Evolutionary conservation across 2,113 vertebrate genomes (phyloP).

Genomic region (Sinocyclocheilus grahami): DNA sequence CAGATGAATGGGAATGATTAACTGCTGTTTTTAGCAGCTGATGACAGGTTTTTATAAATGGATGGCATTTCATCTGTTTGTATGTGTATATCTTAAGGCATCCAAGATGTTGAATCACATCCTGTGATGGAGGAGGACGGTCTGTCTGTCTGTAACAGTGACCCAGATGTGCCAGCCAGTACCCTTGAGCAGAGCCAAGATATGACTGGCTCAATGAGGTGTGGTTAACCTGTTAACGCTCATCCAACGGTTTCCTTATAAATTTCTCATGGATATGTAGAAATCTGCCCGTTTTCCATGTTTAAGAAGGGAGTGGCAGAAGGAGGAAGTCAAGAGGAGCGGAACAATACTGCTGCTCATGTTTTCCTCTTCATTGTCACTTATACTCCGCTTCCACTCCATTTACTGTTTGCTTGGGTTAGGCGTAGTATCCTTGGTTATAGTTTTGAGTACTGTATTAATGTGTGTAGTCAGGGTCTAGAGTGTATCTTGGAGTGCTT

Average conservation of each 20-base stretch:
- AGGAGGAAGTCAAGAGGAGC: background rate
- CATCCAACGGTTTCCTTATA: background rate
- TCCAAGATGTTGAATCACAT: conserved; percentile 28
- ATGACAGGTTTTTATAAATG: conserved; percentile 9
- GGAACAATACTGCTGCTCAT: background rate
- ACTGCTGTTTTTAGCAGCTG: background rate
- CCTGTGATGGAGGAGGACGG: conserved; percentile 10
- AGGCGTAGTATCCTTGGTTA: background rate
- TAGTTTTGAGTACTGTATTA: background rate
- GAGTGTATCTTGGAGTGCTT: background rate
- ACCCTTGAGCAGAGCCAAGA: conserved; percentile 42
- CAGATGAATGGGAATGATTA: background rate
- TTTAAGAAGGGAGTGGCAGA: background rate
- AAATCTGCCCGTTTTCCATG: background rate
- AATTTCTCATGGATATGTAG: background rate
- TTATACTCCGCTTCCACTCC: background rate
- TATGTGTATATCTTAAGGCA: conserved; percentile 20
- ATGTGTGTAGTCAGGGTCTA: background rate
- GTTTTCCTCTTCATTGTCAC: background rate
- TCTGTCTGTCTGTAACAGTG: conserved; percentile 47
- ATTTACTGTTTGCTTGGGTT: background rate
- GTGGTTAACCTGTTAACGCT: conserved; percentile 13
- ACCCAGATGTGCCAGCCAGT: conserved; percentile 60
- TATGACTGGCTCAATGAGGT: conserved; percentile 30
- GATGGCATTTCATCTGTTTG: background rate